Percentiles rank a stretch among this genome's conserved stretches.
phyloP scores from a whole-genome alignment of 2,113 vertebrate genomes.

The Neomonachus schauinslandi region DNA sequence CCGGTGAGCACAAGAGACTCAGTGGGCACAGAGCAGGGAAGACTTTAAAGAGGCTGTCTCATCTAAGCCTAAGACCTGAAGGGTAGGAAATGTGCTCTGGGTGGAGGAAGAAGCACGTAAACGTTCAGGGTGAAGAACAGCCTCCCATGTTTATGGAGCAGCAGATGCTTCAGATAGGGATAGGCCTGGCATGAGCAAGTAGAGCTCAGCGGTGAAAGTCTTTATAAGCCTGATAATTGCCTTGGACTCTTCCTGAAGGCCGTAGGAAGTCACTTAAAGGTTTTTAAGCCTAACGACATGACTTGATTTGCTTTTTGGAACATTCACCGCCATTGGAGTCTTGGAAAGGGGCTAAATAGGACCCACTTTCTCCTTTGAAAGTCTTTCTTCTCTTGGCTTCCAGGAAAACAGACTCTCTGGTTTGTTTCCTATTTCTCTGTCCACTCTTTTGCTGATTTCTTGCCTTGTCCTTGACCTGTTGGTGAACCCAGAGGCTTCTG shows the following conservation, averaged over 20 bases:
- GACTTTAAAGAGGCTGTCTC: not conserved
- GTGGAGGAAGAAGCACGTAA: not conserved
- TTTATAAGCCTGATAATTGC: not conserved
- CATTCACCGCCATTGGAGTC: not conserved
- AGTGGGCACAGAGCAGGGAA: not conserved
- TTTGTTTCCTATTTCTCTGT: not conserved
- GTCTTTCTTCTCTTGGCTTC: not conserved
- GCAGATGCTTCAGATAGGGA: not conserved
- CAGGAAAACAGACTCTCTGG: not conserved
- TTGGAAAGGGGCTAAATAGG: not conserved
- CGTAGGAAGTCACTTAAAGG: not conserved
- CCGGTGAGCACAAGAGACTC: not conserved
- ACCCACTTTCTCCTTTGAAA: not conserved
- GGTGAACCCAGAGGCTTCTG: not conserved
- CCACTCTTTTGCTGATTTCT: not conserved
- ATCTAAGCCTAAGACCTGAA: not conserved
- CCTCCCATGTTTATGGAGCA: not conserved
- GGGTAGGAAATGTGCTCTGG: not conserved
- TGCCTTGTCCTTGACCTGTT: not conserved
- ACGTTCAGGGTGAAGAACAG: not conserved
- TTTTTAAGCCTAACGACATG: not conserved
- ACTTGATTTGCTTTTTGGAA: not conserved
- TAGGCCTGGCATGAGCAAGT: not conserved
- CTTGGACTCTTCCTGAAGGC: not conserved
- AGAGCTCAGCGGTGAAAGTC: not conserved